Percentiles rank a stretch among this genome's conserved stretches.
phyloP scores from a whole-genome alignment of 2,888 invertebrate genomes.

The Melanchra persicariae region DNA sequence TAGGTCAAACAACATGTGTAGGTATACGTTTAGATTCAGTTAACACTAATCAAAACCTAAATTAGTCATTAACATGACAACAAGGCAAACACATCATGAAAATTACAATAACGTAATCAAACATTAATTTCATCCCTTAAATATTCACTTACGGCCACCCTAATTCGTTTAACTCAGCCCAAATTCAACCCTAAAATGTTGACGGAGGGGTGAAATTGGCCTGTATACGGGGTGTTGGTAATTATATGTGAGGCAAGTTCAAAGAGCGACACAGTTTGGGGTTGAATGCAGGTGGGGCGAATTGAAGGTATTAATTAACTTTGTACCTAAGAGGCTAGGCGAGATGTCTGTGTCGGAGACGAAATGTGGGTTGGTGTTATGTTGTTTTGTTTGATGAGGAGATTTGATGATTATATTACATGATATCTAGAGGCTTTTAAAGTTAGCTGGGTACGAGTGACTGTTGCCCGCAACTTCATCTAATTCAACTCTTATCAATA shows the following conservation, averaged over 20 bases:
- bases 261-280: slow-evolving; percentile 61
- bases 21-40: not conserved
- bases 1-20: not conserved
- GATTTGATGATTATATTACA: not conserved
- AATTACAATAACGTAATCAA: slow-evolving; percentile 61
- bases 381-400: not conserved
- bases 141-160: slow-evolving; percentile 52
- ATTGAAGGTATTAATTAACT: slow-evolving; percentile 64
- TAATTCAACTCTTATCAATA: too few relatives aligned
- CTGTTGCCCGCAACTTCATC: too few relatives aligned
- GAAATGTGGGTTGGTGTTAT: not conserved
- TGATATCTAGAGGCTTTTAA: not conserved
- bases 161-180: slow-evolving; percentile 14
- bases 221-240: slow-evolving; percentile 32
- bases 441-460: too few relatives aligned
- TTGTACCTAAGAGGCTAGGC: slow-evolving; percentile 37
- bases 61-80: slow-evolving; percentile 43
- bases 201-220: slow-evolving; percentile 45
- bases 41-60: slow-evolving; percentile 16
- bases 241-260: slow-evolving; percentile 57
- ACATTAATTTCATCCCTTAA: slow-evolving; percentile 59
- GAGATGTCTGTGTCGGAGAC: slow-evolving; percentile 24
- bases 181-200: slow-evolving; percentile 40
- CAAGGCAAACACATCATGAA: slow-evolving; percentile 45
- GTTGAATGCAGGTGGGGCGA: slow-evolving; percentile 56